phyloP scores from a whole-genome alignment of 2,113 vertebrate genomes.

The Dermatemys mawii region DNA sequence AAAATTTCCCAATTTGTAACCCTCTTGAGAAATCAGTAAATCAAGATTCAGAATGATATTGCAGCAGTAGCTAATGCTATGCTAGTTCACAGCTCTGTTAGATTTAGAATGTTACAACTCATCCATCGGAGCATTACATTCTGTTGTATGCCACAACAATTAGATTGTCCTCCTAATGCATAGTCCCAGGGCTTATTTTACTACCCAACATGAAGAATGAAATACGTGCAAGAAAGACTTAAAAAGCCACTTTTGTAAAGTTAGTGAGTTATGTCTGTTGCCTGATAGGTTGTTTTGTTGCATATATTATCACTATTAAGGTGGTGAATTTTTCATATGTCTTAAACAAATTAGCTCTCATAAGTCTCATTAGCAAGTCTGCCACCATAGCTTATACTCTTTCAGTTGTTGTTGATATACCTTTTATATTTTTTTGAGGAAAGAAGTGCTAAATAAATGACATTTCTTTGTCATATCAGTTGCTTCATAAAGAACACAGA shows the following conservation, averaged over 20 bases:
- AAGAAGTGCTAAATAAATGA: background rate
- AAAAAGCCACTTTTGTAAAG: background rate
- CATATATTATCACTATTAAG: constrained; percentile 6
- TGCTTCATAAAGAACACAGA: background rate
- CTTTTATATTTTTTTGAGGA: background rate
- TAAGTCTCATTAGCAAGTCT: background rate
- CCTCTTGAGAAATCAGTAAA: rapidly evolving
- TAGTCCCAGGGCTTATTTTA: background rate
- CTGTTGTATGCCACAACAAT: background rate
- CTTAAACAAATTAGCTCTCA: background rate
- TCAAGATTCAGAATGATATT: background rate
- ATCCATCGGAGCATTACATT: background rate
- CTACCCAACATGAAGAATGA: background rate
- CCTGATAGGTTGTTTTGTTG: background rate
- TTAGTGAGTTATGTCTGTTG: rapidly evolving
- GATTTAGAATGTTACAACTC: background rate
- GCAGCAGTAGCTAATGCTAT: background rate
- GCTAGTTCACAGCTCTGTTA: background rate
- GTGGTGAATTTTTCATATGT: too few species aligned
- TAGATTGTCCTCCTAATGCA: background rate
- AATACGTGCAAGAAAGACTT: background rate
- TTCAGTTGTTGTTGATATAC: background rate
- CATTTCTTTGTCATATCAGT: background rate
- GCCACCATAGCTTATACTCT: background rate
- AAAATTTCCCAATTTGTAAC: background rate